Percentiles rank a stretch among this genome's conserved stretches.
phyloP scores from a whole-genome alignment of 2,888 invertebrate species.

The Nemotelus pantherinus region DNA sequence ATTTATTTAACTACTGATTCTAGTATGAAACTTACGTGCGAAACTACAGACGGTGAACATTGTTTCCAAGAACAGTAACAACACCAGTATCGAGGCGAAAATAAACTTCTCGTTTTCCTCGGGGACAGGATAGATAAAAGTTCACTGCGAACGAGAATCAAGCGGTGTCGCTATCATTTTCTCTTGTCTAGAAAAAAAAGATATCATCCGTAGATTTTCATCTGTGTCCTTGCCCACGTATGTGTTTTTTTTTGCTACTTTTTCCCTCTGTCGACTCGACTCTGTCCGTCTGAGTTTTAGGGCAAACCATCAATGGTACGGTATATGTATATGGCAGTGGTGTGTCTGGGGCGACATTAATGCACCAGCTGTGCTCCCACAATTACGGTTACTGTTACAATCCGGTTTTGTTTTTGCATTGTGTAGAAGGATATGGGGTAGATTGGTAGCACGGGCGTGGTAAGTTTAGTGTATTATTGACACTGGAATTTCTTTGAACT shows the following conservation, averaged over 20 bases:
- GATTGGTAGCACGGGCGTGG: neutral
- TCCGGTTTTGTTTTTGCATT: neutral
- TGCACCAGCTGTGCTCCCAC: neutral
- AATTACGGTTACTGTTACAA: neutral
- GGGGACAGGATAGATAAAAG: neutral
- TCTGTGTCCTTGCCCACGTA: neutral
- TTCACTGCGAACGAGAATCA: neutral
- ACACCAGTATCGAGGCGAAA: neutral
- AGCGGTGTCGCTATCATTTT: neutral
- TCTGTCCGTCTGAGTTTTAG: neutral
- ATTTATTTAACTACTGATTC: no score
- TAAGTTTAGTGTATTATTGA: neutral
- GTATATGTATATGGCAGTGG: neutral
- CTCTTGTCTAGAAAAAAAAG: neutral
- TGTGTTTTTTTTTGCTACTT: neutral
- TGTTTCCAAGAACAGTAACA: no score
- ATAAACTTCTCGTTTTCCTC: neutral
- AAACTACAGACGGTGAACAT: no score
- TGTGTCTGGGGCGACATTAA: neutral
- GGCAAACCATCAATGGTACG: neutral
- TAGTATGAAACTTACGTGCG: no score
- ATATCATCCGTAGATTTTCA: neutral
- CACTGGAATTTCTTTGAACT: neutral
- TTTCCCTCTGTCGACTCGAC: neutral
- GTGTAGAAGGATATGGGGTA: neutral